These are phyloP conservation scores for Magallana nippona DNA, from an alignment of 2,888 invertebrate species.

Conservation along the genomic window DNA sequence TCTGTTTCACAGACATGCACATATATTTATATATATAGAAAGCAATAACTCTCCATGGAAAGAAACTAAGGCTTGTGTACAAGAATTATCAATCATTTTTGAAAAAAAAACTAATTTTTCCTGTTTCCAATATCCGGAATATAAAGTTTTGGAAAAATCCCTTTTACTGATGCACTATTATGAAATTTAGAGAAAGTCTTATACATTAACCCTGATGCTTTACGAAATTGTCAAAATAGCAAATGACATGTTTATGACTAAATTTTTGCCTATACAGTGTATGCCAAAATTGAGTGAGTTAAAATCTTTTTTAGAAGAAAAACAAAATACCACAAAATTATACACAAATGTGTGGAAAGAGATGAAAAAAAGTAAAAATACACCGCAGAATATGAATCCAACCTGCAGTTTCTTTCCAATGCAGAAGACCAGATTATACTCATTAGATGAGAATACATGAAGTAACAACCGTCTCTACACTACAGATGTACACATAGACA, in stretches of 20 bases:
- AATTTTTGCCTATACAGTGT: background rate
- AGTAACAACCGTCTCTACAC: background rate
- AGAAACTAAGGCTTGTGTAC: background rate
- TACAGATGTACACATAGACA: background rate
- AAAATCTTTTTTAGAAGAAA: background rate
- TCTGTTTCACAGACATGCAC: constrained; percentile 17
- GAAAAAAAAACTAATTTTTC: no score
- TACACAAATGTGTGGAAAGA: background rate
- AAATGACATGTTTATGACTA: no score
- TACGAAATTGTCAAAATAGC: no score
- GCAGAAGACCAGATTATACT: background rate
- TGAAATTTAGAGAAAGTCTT: no score
- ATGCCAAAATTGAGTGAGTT: background rate
- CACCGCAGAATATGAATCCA: background rate
- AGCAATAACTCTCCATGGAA: background rate
- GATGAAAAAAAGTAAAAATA: no score
- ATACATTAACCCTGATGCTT: no score
- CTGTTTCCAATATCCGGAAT: no score
- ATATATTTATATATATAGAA: background rate
- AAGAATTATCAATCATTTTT: no score
- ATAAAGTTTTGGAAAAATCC: no score
- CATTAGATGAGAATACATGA: constrained; percentile 25
- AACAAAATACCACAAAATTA: background rate
- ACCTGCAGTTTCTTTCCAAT: background rate
- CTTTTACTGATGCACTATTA: no score